A percentile compares a stretch with the other conserved stretches of the same genome.
phyloP scores from a whole-genome alignment of 2,888 invertebrate species.

The Miltochrista miniata region DNA sequence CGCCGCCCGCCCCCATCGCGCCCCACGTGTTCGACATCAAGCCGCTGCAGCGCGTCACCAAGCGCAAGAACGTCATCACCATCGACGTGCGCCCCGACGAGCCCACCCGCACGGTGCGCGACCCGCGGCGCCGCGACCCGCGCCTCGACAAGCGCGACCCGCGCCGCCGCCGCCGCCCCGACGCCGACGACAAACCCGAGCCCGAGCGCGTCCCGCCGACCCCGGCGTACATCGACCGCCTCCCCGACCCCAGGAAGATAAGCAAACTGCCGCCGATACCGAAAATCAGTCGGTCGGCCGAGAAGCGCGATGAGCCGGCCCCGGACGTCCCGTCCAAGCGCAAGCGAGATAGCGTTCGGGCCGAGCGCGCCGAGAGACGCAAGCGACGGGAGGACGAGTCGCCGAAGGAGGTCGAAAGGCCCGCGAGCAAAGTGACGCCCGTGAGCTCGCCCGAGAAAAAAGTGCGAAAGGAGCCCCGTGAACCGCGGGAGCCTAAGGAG shows the following conservation, averaged over 20 bases:
- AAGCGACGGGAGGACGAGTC: slow-evolving; percentile 5
- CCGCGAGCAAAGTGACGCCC: slow-evolving; percentile 21
- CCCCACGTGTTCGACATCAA: slow-evolving; percentile 78
- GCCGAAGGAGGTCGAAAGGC: slow-evolving; percentile 22
- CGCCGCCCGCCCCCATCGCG: slow-evolving; percentile 51
- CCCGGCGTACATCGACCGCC: slow-evolving; percentile 47
- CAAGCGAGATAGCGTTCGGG: slow-evolving; percentile 25
- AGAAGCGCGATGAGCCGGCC: slow-evolving; percentile 40
- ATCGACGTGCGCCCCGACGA: slow-evolving; percentile 65
- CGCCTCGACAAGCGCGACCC: slow-evolving; percentile 37
- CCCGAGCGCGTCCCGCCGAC: slow-evolving; percentile 7
- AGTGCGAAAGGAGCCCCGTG: slow-evolving; percentile 1
- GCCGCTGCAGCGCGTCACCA: slow-evolving; percentile 68
- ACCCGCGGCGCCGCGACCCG: slow-evolving; percentile 44
- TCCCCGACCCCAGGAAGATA: slow-evolving; percentile 58
- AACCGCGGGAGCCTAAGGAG: slow-evolving; percentile 31
- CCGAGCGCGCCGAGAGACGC: slow-evolving; percentile 22
- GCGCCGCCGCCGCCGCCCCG: slow-evolving; percentile 23
- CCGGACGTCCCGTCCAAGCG: slow-evolving; percentile 16
- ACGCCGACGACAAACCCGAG: slow-evolving; percentile 1
- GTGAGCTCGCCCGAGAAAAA: slow-evolving; percentile 48
- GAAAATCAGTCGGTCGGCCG: slow-evolving; percentile 44
- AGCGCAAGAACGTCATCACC: slow-evolving; percentile 76
- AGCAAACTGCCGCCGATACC: slow-evolving; percentile 75
- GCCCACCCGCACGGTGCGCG: slow-evolving; percentile 24